Evolutionary conservation across 2,113 vertebrate genomes (phyloP).

Genomic region (Apodemus speciosus): DNA sequence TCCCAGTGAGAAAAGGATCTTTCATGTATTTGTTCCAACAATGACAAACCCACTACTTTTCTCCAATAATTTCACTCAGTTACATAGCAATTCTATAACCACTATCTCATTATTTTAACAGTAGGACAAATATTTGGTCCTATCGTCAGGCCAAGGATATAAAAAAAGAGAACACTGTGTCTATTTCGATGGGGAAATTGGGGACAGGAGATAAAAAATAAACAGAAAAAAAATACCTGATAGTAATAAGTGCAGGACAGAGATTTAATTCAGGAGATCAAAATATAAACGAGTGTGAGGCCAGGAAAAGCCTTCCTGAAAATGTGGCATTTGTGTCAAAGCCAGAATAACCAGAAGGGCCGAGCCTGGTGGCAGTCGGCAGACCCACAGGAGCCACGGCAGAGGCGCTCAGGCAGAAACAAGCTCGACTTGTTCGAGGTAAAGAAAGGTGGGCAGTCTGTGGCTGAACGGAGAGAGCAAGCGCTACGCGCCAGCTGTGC

Average conservation of each 20-base stretch:
- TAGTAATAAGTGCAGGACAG: neutral
- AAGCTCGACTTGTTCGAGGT: neutral
- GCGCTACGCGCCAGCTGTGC: neutral
- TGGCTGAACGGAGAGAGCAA: neutral
- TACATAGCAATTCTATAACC: neutral
- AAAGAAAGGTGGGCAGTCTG: neutral
- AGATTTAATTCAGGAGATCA: constrained; percentile 25
- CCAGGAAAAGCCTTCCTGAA: constrained; percentile 35
- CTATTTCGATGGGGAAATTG: neutral
- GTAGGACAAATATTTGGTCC: neutral
- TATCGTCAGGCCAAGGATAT: neutral
- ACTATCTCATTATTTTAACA: neutral
- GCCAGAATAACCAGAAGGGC: constrained; percentile 13
- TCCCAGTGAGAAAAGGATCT: neutral
- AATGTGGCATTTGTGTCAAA: constrained; percentile 7
- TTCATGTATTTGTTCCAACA: neutral
- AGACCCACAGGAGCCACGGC: neutral
- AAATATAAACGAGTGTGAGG: neutral
- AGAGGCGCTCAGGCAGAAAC: neutral
- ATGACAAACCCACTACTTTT: neutral
- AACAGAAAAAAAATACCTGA: constrained; percentile 7
- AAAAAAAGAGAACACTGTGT: neutral
- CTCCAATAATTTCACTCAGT: constrained; percentile 37
- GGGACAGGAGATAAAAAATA: neutral
- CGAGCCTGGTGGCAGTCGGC: neutral